A percentile compares a stretch with the other conserved stretches of the same genome.
Conservation (phyloP, 2,113 vertebrate genomes). For the Sisor rabdophorus region DNA sequence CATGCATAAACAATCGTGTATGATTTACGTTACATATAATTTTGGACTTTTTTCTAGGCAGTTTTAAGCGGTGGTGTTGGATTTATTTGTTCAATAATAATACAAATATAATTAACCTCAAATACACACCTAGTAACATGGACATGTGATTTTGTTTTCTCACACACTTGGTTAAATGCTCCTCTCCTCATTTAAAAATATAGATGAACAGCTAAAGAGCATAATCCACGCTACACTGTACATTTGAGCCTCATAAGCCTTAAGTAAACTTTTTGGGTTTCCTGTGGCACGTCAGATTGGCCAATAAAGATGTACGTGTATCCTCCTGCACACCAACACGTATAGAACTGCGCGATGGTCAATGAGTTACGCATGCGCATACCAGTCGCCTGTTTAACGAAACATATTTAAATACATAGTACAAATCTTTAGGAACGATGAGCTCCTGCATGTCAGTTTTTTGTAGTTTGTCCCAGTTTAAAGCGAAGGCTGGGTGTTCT, state of each 20-base stretch:
- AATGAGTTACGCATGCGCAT: background rate
- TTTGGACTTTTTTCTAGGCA: too few species aligned
- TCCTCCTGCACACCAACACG: background rate
- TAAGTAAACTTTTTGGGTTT: background rate
- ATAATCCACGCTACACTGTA: background rate
- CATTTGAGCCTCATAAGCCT: background rate
- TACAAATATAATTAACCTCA: too few species aligned
- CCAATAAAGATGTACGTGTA: background rate
- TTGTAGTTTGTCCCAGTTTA: background rate
- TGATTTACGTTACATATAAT: too few species aligned
- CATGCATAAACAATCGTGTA: background rate
- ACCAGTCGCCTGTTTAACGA: background rate
- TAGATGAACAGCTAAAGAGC: background rate
- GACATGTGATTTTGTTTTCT: too few species aligned
- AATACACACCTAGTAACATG: too few species aligned
- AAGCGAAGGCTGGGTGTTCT: background rate
- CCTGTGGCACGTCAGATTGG: background rate
- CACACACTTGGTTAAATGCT: too few species aligned
- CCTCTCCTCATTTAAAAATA: too few species aligned
- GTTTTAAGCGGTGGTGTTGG: too few species aligned
- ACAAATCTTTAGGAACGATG: background rate
- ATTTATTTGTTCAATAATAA: too few species aligned
- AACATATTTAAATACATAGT: background rate
- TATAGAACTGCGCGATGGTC: background rate
- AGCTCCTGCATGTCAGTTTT: background rate